Conservation (phyloP, 2,797 vertebrate species). For the Artibeus jamaicensis region DNA sequence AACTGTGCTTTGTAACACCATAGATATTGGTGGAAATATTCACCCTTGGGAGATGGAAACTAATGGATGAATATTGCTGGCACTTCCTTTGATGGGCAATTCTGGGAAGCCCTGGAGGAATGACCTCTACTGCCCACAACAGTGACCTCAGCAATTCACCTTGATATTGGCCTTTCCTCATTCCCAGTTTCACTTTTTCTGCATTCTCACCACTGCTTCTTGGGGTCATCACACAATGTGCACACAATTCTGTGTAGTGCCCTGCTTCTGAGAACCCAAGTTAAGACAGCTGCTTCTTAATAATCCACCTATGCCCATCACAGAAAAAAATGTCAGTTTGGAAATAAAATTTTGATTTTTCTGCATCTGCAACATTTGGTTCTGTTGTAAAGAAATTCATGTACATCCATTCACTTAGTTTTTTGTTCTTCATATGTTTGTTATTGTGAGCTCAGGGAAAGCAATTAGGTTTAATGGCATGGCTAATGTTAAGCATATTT, state of each 20-base stretch:
- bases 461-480: neutral
- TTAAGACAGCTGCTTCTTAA: neutral
- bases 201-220: neutral
- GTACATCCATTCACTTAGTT: neutral
- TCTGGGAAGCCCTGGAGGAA: neutral
- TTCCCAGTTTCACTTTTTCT: neutral
- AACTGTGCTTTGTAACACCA: neutral
- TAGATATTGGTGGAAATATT: neutral
- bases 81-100: neutral
- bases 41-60: neutral
- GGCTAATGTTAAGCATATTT: neutral
- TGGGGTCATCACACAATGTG: neutral
- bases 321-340: neutral
- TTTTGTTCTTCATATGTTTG: constrained; percentile 1
- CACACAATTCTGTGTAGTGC: neutral
- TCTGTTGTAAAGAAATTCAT: neutral
- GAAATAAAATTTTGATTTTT: constrained; percentile 8
- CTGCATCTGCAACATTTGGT: neutral
- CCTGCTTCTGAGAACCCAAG: constrained; percentile 7
- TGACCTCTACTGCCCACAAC: neutral
- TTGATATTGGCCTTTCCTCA: neutral
- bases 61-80: neutral
- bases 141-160: neutral
- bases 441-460: constrained; percentile 36
- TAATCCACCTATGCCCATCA: neutral